Percentiles rank a stretch among this genome's conserved stretches.
Conservation (phyloP, 2,113 vertebrate species). For the Python bivittatus region DNA sequence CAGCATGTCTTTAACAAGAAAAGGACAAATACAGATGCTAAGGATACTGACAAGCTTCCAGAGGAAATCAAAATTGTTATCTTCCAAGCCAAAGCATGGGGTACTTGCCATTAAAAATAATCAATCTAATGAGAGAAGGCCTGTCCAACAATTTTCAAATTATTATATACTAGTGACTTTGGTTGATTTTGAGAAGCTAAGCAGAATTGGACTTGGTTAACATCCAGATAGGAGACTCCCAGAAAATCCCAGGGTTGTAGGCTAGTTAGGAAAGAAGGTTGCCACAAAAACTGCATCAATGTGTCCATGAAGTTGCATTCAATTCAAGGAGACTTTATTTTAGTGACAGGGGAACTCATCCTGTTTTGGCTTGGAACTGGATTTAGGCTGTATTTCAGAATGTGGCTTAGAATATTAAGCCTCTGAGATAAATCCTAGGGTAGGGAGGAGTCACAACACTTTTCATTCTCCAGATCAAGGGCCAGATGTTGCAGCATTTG, state of each 20-base stretch:
- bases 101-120: background rate
- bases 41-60: conserved; percentile 32
- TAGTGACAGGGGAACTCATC: background rate
- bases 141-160: background rate
- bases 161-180: too few relatives aligned
- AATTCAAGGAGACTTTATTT: background rate
- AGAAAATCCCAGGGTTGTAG: background rate
- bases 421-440: background rate
- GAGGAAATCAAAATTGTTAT: background rate
- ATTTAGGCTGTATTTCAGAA: background rate
- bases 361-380: background rate
- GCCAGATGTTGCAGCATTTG: too few relatives aligned
- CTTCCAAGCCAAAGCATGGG: background rate
- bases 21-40: conserved; percentile 3
- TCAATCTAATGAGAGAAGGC: background rate
- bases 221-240: too few relatives aligned
- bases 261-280: too few relatives aligned
- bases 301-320: background rate
- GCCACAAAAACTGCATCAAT: too few relatives aligned
- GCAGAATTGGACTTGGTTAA: too few relatives aligned
- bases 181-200: too few relatives aligned
- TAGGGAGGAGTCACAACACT: background rate
- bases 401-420: background rate
- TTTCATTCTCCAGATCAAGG: too few relatives aligned
- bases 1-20: background rate